Evolutionary conservation across 2,888 invertebrate genomes (phyloP), one percentile per base, ranked within the genome.

Genomic region (Torymus auratus): DNA sequence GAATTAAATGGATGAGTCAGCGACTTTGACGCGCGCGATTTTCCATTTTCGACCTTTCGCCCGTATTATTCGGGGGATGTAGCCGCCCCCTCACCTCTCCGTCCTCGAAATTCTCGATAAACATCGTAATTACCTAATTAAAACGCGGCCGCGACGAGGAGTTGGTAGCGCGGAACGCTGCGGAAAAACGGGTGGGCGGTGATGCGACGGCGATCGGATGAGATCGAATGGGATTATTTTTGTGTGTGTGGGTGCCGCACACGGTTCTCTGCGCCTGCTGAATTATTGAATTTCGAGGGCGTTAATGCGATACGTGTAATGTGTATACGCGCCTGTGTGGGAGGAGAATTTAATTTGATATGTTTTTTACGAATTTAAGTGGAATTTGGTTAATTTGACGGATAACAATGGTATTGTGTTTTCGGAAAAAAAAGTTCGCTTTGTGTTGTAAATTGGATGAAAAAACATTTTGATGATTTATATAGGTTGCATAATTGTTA

Each of bases 81-180:
- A 28, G 28, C 28, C 28, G 5, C 28, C 3, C 2, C 2, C 3
- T 4, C 7, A 2, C 28, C 1, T 2, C 28, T 50, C 56, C 15
- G 15, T 28, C 60, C 5, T 20, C 28, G 70, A 61, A 50, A 60
- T 69, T 41, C 28, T 58, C 78, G 72, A 78, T 72, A 78, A 67
- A 78, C 78, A 72, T 67, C 53, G 72, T 78, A 72, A 78, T 78
- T 72, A 61, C 72, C 71, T 72, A 72, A 78, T 78, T 78, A 72
- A 78, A 78, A 60, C 64, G 67, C 20, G 11, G 11, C 28, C 28
- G 28, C 28, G 28, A 28, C 28, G 28, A 4, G 28, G 61, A 13
- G 41, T n/a, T 11, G 41, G 10, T 41, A 15, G 41, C 17, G 23
- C 20, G 20, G 0, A 12, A 60, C 12, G 11, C 60, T 1, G 28